Evolutionary conservation across 1,140 invertebrate genomes (phyloP).

Genomic region (Hylaeus anthracinus): DNA sequence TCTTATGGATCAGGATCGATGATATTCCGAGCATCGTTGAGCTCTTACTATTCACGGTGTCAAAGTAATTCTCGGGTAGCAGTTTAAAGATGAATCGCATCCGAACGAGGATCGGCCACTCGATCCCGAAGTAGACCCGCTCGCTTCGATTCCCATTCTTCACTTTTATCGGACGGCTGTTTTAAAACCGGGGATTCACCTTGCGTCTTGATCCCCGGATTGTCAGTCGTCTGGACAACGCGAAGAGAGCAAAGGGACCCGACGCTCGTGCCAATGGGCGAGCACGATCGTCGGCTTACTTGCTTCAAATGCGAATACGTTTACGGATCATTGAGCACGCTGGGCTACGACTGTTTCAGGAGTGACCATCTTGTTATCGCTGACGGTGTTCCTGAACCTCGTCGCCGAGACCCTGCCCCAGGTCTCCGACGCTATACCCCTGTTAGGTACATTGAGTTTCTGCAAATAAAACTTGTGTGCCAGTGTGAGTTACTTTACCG

Average conservation of each 20-base stretch:
- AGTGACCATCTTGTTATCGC: conserved; percentile 99
- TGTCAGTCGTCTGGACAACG: conserved; percentile 22
- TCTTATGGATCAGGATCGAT: no score
- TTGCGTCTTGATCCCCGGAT: conserved; percentile 29
- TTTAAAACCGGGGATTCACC: conserved; percentile 22
- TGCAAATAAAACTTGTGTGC: conserved; percentile 14
- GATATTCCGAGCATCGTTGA: not conserved
- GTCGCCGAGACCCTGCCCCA: conserved; percentile 97
- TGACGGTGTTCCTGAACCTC: conserved; percentile 99
- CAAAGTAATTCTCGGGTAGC: not conserved
- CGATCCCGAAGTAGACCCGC: not conserved
- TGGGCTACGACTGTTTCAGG: conserved; percentile 89
- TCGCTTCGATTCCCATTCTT: conserved; percentile 3
- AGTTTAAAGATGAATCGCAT: not conserved
- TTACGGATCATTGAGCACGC: conserved; percentile 63
- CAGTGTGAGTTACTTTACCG: not conserved
- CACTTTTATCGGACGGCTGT: not conserved
- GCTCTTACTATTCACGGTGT: not conserved
- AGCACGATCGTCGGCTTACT: conserved; percentile 39
- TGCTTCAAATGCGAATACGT: conserved; percentile 26
- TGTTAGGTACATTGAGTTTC: conserved; percentile 89
- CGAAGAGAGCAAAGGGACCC: conserved; percentile 19
- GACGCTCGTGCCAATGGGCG: conserved; percentile 30
- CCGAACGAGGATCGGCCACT: not conserved
- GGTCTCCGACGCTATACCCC: conserved; percentile 96